Percentiles rank a stretch among this genome's conserved stretches.
Evolutionary conservation across 2,113 vertebrate species (phyloP).

Genomic region (Cervus canadensis): DNA sequence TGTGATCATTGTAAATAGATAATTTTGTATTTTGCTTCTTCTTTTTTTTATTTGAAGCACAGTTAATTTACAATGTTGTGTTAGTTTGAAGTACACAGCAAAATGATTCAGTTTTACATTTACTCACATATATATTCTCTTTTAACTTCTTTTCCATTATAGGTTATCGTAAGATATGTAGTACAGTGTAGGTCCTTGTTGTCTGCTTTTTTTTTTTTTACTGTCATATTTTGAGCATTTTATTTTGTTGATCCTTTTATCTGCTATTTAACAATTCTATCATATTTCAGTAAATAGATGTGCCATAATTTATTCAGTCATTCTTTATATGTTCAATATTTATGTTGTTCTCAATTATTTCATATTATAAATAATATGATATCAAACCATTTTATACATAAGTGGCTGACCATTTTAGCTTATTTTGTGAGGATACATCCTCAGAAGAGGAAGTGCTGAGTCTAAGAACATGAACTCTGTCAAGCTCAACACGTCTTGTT

Average conservation of each 20-base stretch:
- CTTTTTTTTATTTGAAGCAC: not conserved
- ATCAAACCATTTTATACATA: not conserved
- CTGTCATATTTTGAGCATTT: not conserved
- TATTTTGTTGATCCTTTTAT: not conserved
- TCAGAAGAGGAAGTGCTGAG: not conserved
- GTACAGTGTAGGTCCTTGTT: not conserved
- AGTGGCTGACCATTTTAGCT: not conserved
- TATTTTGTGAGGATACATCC: not conserved
- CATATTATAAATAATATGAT: not conserved
- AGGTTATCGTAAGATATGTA: not conserved
- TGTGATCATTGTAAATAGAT: not conserved
- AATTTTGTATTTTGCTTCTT: not conserved
- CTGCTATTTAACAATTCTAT: not conserved
- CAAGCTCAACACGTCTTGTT: not conserved
- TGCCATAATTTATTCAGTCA: not conserved
- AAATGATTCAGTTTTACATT: not conserved
- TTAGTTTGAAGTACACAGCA: not conserved
- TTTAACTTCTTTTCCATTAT: not conserved
- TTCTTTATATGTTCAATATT: not conserved
- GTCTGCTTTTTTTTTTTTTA: not conserved
- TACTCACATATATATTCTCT: not conserved
- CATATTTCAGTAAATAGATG: not conserved
- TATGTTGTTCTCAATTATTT: not conserved
- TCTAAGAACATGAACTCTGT: not conserved
- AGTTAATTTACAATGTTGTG: not conserved